Percentiles rank a stretch among this genome's conserved stretches.
phyloP scores from a whole-genome alignment of 2,113 vertebrate genomes.

The Heterotis niloticus region DNA sequence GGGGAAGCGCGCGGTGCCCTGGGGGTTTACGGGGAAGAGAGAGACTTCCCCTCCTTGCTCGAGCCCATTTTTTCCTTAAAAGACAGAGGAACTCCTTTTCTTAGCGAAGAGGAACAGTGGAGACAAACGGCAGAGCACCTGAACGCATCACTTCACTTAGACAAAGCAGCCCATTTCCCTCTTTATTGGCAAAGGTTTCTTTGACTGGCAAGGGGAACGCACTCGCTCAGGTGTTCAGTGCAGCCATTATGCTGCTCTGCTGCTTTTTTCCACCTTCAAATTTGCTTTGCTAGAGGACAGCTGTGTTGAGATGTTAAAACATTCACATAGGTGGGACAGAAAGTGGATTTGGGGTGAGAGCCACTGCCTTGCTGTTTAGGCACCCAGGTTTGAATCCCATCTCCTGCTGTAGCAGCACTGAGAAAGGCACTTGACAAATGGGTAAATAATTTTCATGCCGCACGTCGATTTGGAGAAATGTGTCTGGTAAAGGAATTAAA shows the following conservation, averaged over 20 bases:
- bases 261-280: background rate
- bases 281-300: too few relatives aligned
- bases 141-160: slow-evolving; percentile 36
- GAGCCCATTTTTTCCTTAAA: slow-evolving; percentile 38
- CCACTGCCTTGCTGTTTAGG: too few relatives aligned
- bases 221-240: slow-evolving; percentile 1
- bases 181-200: slow-evolving; percentile 9
- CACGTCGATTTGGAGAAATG: too few relatives aligned
- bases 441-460: too few relatives aligned
- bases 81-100: slow-evolving; percentile 46
- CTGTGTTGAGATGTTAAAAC: too few relatives aligned
- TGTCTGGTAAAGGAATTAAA: too few relatives aligned
- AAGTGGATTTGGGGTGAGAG: too few relatives aligned
- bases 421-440: too few relatives aligned
- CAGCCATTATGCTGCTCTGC: background rate
- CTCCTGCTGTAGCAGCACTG: too few relatives aligned
- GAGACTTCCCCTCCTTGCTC: slow-evolving; percentile 32
- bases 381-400: too few relatives aligned
- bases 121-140: slow-evolving; percentile 22
- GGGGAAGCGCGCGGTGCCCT: slow-evolving; percentile 33
- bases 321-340: too few relatives aligned
- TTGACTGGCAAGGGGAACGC: slow-evolving; percentile 12
- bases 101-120: slow-evolving; percentile 36
- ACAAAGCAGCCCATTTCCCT: slow-evolving; percentile 33
- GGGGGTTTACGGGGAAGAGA: slow-evolving; percentile 39